Base-by-base conservation (phyloP, 2,797 vertebrate species). In the Etheostoma nigrum region DNA sequence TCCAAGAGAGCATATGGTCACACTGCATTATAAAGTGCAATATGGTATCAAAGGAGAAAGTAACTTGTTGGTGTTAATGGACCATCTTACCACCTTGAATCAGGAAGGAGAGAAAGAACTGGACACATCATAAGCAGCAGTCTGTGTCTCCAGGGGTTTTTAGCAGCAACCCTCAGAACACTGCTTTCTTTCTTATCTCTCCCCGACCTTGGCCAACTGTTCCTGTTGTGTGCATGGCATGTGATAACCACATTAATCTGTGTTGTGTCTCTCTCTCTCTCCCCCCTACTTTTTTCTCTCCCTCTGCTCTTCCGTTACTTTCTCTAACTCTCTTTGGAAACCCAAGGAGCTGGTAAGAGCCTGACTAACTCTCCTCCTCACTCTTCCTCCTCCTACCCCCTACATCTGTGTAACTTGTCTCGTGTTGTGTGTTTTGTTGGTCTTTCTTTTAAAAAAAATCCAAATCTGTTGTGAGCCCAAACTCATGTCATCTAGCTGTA, bases 261-360 rank as follows among this genome's bases (percentile, higher is more conserved):
- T 94, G 88, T 93, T 93, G 88, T 93, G 67, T 92, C 86, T 92
- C 90, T 79, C 76, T 83, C 76, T 83, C 58, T 74, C 72, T 79
- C 82, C 74, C 57, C 91, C 89, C 83, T 86, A 25, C 84, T 86
- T 89, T 83, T 93, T 89, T 94, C 92, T 87, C 91, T 88, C 89
- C 91, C 89, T 92, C 84, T 92, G 89, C 92, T 94, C 93, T 83
- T 81, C 82, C 53, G 78, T 85, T 92, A 86, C 86, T 89, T 88
- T 93, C 87, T 95, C 91, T 95, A 94, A 95, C 93, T 95, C 94
- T 97, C 96, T 98, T 95, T 95, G 97, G 95, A 96, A 98, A 96
- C 96, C 94, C 96, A 96, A 98, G 98, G 98, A 99, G 97, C 97
- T 99, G 98, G 98, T 99, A 99, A 99, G 95, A 97, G 94, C 94